Evolutionary conservation across 2,113 vertebrate species (phyloP).

Genomic region (Colistium nudipinnis): DNA sequence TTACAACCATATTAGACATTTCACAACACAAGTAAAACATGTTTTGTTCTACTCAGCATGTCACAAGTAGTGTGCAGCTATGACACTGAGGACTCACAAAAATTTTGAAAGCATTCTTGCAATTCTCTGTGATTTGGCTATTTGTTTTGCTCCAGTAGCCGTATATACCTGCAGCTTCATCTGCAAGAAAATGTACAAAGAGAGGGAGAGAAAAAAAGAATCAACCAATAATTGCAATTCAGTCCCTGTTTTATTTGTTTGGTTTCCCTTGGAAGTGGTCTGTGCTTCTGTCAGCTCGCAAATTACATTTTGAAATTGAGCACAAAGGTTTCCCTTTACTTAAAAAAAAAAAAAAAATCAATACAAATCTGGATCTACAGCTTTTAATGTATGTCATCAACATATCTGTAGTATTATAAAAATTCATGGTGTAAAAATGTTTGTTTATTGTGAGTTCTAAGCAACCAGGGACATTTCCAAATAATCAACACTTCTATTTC

Average conservation of each 20-base stretch:
- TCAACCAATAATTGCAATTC: constrained; percentile 16
- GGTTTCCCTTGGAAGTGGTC: constrained; percentile 38
- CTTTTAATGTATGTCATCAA: not conserved
- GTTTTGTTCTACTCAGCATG: too few relatives aligned
- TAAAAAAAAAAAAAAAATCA: constrained; percentile 5
- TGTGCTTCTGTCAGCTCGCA: constrained; percentile 49
- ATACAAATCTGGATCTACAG: constrained; percentile 15
- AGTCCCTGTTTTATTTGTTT: constrained; percentile 64
- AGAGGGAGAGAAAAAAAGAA: constrained; percentile 27
- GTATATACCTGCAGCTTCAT: not conserved
- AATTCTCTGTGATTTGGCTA: not conserved
- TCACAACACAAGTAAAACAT: too few relatives aligned
- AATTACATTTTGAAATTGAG: constrained; percentile 37
- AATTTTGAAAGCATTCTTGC: too few relatives aligned
- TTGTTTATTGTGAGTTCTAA: constrained; percentile 9
- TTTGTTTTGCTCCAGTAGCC: not conserved
- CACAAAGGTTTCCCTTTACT: not conserved
- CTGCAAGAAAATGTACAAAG: not conserved
- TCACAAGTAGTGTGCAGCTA: too few relatives aligned
- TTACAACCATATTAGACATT: too few relatives aligned
- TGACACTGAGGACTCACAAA: too few relatives aligned
- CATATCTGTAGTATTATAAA: constrained; percentile 12
- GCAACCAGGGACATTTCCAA: constrained; percentile 23
- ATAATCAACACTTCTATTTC: constrained; percentile 2
- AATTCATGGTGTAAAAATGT: too few relatives aligned